Evolutionary conservation across 30 jellyfish, hydroid and myxozoan species (phyloP).

Genomic region (Aurelia sp.): DNA sequence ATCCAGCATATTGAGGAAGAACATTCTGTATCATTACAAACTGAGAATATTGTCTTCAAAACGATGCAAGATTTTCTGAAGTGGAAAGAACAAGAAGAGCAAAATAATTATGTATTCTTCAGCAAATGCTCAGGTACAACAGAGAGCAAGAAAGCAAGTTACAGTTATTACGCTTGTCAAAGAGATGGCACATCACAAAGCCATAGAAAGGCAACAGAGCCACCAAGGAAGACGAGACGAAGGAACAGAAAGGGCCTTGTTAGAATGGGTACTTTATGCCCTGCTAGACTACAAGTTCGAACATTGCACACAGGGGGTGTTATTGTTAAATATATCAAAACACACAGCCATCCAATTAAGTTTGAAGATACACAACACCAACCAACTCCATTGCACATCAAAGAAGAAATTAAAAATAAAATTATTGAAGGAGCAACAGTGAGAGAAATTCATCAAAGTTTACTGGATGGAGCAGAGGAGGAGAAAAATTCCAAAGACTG

Average conservation of each 20-base stretch:
- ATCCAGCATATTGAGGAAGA: constrained; percentile 18
- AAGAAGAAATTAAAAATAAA: constrained; percentile 8
- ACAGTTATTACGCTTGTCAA: constrained; percentile 21
- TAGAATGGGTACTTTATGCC: constrained; percentile 19
- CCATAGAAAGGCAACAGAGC: not conserved
- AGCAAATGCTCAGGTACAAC: constrained; percentile 30
- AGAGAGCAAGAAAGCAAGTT: constrained; percentile 27
- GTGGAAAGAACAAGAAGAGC: constrained; percentile 40
- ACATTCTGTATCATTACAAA: constrained; percentile 6
- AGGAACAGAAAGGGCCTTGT: constrained; percentile 5
- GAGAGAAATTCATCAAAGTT: constrained; percentile 24
- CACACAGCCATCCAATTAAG: constrained; percentile 33
- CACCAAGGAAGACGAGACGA: not conserved
- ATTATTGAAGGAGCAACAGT: not conserved
- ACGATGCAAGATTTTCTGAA: constrained; percentile 17
- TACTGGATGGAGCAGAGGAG: constrained; percentile 17
- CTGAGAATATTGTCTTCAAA: constrained; percentile 21
- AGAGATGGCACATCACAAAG: constrained; percentile 16
- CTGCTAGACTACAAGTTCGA: constrained; percentile 38
- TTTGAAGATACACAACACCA: constrained; percentile 35
- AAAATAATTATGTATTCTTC: constrained; percentile 14
- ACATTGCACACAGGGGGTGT: constrained; percentile 29
- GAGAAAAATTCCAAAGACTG: not conserved
- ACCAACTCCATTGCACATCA: constrained; percentile 16
- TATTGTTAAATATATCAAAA: constrained; percentile 20